A percentile compares a stretch with the other conserved stretches of the same genome.
Conservation (phyloP, 2,797 vertebrate genomes). For the Typhlichthys eigenmanni region DNA sequence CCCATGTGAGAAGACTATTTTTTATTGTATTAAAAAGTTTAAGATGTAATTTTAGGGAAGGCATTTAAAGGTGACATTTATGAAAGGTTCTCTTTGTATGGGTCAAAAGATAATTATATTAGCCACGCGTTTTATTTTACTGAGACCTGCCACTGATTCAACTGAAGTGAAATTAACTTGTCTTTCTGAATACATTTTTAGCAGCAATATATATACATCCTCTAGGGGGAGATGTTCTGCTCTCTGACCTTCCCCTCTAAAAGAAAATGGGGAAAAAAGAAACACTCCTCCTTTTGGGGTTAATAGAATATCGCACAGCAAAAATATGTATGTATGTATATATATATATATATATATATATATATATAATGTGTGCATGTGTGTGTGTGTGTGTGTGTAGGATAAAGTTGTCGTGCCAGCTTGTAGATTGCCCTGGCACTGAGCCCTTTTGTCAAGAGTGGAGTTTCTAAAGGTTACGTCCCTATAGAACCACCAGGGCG, state of each 20-base stretch:
- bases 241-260: conserved; percentile 6
- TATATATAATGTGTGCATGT: too few relatives aligned
- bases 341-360: too few relatives aligned
- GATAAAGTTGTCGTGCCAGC: not conserved
- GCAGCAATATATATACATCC: conserved; percentile 4
- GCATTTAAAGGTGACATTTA: too few relatives aligned
- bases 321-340: not conserved
- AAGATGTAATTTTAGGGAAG: too few relatives aligned
- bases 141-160: too few relatives aligned
- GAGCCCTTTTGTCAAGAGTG: conserved; percentile 48
- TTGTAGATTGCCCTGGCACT: conserved; percentile 8
- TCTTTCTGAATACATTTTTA: not conserved
- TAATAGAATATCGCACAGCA: conserved; percentile 1
- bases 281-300: not conserved
- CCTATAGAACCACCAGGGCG: conserved; percentile 38
- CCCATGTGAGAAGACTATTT: too few relatives aligned
- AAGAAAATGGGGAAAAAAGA: conserved; percentile 8
- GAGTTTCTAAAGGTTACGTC: conserved; percentile 47
- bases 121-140: too few relatives aligned
- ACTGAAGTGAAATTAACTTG: too few relatives aligned
- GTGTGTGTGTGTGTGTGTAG: not conserved
- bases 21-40: too few relatives aligned
- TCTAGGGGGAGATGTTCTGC: not conserved
- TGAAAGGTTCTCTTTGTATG: too few relatives aligned
- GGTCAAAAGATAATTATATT: too few relatives aligned